Evolutionary conservation across 2,888 invertebrate genomes (phyloP), one percentile per base, ranked within the genome.

Genomic region (Nudaria mundana): DNA sequence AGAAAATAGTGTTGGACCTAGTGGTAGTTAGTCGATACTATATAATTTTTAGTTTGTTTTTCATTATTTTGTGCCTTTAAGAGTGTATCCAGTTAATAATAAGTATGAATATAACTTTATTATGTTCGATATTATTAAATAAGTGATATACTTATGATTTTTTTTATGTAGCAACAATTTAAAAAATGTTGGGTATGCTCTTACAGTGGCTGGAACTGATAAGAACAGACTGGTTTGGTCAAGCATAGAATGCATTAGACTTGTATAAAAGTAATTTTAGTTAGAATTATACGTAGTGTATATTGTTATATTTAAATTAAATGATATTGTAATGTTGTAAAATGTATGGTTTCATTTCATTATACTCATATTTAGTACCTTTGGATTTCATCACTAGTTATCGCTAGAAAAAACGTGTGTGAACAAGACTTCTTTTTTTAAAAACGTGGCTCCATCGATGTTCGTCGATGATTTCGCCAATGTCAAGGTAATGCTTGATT

Each of bases 221-320:
- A 39, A 37, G 55, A n/a, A n/a, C 48, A 32, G 63, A 52, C 55
- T 61, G 66, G 42, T 42, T 40, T 39, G 33, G 14, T 39, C 48
- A 37, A n/a, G 52, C 53, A 62, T 66, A 54, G 52, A 56, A 60
- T 56, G 53, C 56, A 44, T 58, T 61, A 56, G 45, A 46, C 42
- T 44, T 63, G 47, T 57, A 57, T 54, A 47, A 49, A n/a, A 46
- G 49, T 52, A 55, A 33, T 25, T 37, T 37, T 51, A 56, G 48
- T 53, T 52, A 11, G 20, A 37, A 14, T 38, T 18, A 24, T 24
- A 31, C 11, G 24, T 44, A 34, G 39, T 28, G 40, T 45, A 48
- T 40, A 37, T 52, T 43, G 43, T 55, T 52, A 39, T 38, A n/a
- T 48, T 46, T 51, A 23, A 66, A 63, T 64, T 63, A 60, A n/a